Evolutionary conservation across 1,140 invertebrate species (phyloP).

Genomic region (Hydropsyche tenuis): DNA sequence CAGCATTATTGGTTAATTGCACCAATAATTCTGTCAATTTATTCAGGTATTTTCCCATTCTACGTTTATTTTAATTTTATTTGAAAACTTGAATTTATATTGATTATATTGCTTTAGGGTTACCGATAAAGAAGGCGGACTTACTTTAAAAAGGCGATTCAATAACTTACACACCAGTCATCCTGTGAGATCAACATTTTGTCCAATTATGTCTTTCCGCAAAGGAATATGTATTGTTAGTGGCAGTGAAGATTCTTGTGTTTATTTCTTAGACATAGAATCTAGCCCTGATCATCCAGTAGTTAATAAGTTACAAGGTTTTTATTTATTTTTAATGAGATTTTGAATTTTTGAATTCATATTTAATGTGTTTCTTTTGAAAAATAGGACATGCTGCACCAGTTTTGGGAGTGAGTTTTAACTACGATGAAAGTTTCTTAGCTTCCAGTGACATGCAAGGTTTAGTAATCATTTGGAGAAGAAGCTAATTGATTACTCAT

Average conservation of each 20-base stretch:
- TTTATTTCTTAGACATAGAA: conserved; percentile 85
- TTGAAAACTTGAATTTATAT: conserved; percentile 37
- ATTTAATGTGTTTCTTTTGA: conserved; percentile 15
- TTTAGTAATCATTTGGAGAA: conserved; percentile 86
- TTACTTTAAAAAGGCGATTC: conserved; percentile 71
- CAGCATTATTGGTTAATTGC: conserved; percentile 79
- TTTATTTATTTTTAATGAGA: conserved; percentile 43
- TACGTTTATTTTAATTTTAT: conserved; percentile 5
- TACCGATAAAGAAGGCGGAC: conserved; percentile 68
- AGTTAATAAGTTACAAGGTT: conserved; percentile 82
- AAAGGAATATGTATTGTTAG: conserved; percentile 82
- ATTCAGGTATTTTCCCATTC: conserved; percentile 55
- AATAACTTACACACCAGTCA: conserved; percentile 68
- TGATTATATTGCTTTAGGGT: conserved; percentile 62
- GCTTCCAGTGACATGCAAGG: conserved; percentile 85
- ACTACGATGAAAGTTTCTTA: conserved; percentile 87
- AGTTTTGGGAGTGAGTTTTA: conserved; percentile 84
- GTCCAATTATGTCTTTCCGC: conserved; percentile 83
- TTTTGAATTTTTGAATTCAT: neutral
- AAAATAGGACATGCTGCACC: conserved; percentile 75
- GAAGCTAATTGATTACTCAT: conserved; percentile 48
- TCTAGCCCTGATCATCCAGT: conserved; percentile 71
- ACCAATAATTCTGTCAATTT: conserved; percentile 77
- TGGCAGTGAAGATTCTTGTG: conserved; percentile 85
- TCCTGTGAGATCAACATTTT: conserved; percentile 79